Evolutionary conservation across 2,113 vertebrate species (phyloP).

Genomic region (Gadus chalcogrammus): DNA sequence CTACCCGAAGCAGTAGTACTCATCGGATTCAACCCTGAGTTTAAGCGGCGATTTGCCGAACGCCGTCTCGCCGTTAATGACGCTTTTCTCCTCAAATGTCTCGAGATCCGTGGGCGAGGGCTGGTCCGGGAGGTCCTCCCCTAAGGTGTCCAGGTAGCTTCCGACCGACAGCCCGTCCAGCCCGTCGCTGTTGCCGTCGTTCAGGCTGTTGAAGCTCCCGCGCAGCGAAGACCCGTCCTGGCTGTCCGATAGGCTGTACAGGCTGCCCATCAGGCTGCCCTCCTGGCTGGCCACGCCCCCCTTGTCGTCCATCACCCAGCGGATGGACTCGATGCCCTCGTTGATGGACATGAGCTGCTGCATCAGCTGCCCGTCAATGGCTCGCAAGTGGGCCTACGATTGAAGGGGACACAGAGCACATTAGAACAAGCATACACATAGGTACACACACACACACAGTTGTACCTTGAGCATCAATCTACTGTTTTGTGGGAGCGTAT

Average conservation of each 20-base stretch:
- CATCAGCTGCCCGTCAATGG: conserved; percentile 91
- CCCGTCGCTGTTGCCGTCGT: conserved; percentile 79
- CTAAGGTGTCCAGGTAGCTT: conserved; percentile 94
- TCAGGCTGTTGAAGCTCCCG: conserved; percentile 85
- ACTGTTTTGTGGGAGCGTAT: no score
- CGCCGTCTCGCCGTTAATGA: conserved; percentile 69
- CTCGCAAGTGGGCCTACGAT: conserved; percentile 83
- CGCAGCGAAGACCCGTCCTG: conserved; percentile 79
- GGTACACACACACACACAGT: no score
- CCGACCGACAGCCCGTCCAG: conserved; percentile 91
- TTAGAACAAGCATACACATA: conserved; percentile 3
- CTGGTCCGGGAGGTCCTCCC: conserved; percentile 82
- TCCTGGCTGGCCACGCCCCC: conserved; percentile 81
- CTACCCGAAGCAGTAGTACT: conserved; percentile 94
- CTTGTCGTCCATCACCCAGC: conserved; percentile 94
- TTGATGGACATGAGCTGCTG: conserved; percentile 94
- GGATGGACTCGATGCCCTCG: conserved; percentile 93
- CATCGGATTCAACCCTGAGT: conserved; percentile 82
- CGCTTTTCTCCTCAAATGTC: conserved; percentile 77
- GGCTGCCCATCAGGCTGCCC: conserved; percentile 87
- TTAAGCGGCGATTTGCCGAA: conserved; percentile 71
- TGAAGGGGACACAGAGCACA: neutral
- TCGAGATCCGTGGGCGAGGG: conserved; percentile 83
- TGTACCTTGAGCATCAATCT: no score
- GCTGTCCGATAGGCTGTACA: conserved; percentile 90